Conservation (phyloP, 2,888 invertebrate species). For the Autographa gamma region DNA sequence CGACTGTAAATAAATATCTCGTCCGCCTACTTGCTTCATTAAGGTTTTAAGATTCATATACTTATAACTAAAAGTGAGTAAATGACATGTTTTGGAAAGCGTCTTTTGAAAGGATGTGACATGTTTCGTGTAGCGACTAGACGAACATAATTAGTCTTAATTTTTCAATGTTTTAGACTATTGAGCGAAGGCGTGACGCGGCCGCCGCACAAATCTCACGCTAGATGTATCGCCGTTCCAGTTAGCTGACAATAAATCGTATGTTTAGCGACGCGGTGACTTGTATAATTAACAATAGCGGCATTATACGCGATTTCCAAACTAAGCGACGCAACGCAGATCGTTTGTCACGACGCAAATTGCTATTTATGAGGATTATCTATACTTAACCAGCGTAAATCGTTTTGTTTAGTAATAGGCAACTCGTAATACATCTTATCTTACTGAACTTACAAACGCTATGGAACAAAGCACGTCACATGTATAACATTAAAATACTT, state of each 20-base stretch:
- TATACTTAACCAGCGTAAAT: constrained; percentile 72
- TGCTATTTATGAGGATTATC: constrained; percentile 87
- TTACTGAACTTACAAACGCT: constrained; percentile 22
- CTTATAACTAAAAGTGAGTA: constrained; percentile 55
- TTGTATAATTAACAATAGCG: constrained; percentile 87
- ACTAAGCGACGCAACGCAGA: constrained; percentile 79
- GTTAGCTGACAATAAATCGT: constrained; percentile 86
- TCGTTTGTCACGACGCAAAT: constrained; percentile 87
- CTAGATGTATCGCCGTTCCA: constrained; percentile 81
- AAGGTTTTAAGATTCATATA: constrained; percentile 63
- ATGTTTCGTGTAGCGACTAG: constrained; percentile 60
- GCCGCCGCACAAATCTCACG: constrained; percentile 78
- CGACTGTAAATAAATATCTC: constrained; percentile 68
- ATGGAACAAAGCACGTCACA: constrained; percentile 2
- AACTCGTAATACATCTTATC: constrained; percentile 52
- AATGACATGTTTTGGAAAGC: constrained; percentile 69
- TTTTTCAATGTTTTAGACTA: constrained; percentile 77
- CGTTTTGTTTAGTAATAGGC: constrained; percentile 62
- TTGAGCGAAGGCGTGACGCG: constrained; percentile 69
- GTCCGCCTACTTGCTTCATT: constrained; percentile 69
- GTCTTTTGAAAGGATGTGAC: constrained; percentile 65
- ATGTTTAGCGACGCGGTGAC: constrained; percentile 86
- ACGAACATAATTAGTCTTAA: constrained; percentile 72
- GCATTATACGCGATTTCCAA: constrained; percentile 87
- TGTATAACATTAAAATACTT: background rate